Conservation (phyloP, 2,797 vertebrate genomes). For the Poecile montanus region DNA sequence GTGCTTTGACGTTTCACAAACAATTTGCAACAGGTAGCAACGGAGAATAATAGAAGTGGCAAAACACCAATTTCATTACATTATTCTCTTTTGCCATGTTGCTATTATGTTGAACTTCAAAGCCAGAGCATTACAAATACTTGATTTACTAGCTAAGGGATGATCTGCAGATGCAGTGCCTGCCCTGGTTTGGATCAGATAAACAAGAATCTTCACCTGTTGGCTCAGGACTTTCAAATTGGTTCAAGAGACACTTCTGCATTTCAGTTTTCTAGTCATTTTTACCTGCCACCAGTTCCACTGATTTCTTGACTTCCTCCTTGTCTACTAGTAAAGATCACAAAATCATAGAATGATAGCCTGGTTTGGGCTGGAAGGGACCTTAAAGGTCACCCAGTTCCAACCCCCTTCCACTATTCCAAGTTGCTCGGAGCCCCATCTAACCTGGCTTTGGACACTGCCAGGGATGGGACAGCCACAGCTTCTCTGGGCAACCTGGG, state of each 20-base stretch:
- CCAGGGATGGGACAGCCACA: neutral
- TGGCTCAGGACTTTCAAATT: neutral
- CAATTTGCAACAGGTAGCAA: neutral
- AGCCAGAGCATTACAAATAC: neutral
- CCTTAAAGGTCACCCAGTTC: accelerated
- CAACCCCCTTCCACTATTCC: accelerated
- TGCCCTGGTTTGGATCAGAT: neutral
- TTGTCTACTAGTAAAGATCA: neutral
- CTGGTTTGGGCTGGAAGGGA: neutral
- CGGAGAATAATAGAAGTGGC: neutral
- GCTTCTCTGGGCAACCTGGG: neutral
- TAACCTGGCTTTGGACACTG: accelerated
- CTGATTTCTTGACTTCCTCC: neutral
- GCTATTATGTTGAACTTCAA: neutral
- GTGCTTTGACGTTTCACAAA: neutral
- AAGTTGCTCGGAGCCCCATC: accelerated
- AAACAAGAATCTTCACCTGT: neutral
- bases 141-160: neutral
- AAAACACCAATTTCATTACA: neutral
- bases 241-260: neutral
- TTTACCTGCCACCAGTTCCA: neutral
- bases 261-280: neutral
- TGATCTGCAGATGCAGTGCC: neutral
- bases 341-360: neutral
- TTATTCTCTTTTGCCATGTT: neutral